Evolutionary conservation across 2,888 invertebrate species (phyloP), one percentile per base, ranked within the genome.

Genomic region (Stegophylla sp.): DNA sequence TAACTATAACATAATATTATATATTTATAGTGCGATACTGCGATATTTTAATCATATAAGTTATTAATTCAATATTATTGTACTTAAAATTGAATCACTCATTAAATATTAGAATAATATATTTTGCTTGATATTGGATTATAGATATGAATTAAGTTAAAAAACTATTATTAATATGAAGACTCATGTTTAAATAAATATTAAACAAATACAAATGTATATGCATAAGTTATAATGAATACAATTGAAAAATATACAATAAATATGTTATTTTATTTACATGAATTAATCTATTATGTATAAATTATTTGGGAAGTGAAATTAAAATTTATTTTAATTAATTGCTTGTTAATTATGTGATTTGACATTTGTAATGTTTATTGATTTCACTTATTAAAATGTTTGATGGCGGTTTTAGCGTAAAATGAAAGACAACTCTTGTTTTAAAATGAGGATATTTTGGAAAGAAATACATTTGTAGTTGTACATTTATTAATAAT

Each of bases 21-120:
- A 15, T 15, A 23, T 23, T 59, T 59, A 13, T 23, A 26, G 26
- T 26, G 12, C 3, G 4, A 45, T 15, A 17, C 9, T 5, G 20
- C 23, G 13, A 23, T 64, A 64, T 43, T 64, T 64, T 64, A 20
- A 64, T 20, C 20, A 43, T 64, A 43, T 64, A n/a, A 41, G 20
- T 59, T 26, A 9, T 64, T 12, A 23, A 23, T 64, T 64, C 1
- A 41, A 64, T 43, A 23, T 20, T 43, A 43, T 43, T 43, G 4
- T 66, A 15, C 15, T 45, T 13, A 3, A 45, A 3, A 45, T 66
- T 66, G 4, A 43, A 23, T 66, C 23, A 43, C 23, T 45, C 43
- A 20, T 43, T 66, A 23, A 13, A 45, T 66, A 43, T 45, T 48
- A 69, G n/a, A 28, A 34, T 53, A 7, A 20, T 53, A 20, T 53